Percentiles rank a stretch among this genome's conserved stretches.
Evolutionary conservation across 2,113 vertebrate species (phyloP).

Genomic region (Proterorhinus semilunaris): DNA sequence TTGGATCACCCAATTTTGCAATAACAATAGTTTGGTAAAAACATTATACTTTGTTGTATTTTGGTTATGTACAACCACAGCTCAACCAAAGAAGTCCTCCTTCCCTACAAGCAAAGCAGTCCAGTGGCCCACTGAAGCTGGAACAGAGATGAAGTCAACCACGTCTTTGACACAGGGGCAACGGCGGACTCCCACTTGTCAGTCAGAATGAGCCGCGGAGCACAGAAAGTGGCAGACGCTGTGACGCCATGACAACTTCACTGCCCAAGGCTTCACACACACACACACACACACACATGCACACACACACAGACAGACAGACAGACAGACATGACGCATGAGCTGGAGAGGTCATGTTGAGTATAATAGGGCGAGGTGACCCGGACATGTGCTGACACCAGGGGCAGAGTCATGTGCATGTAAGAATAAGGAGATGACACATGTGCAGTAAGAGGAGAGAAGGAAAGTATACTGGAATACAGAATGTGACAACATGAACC

Average conservation of each 20-base stretch:
- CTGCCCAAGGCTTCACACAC: slow-evolving; percentile 27
- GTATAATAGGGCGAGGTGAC: slow-evolving; percentile 12
- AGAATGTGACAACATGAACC: background rate
- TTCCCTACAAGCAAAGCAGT: background rate
- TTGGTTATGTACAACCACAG: background rate
- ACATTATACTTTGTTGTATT: too few species aligned
- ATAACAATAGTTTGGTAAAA: too few species aligned
- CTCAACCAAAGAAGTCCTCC: background rate
- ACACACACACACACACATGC: slow-evolving; percentile 29
- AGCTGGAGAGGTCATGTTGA: slow-evolving; percentile 16
- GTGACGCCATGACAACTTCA: slow-evolving; percentile 27
- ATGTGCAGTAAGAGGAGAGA: slow-evolving; percentile 1
- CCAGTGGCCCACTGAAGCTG: background rate
- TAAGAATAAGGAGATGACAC: slow-evolving; percentile 18
- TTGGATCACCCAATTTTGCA: too few species aligned
- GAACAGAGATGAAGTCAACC: slow-evolving; percentile 8
- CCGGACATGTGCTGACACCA: slow-evolving; percentile 12
- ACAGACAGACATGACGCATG: slow-evolving; percentile 29
- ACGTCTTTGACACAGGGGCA: slow-evolving; percentile 6
- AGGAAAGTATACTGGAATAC: slow-evolving; percentile 2
- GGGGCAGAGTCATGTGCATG: slow-evolving; percentile 4
- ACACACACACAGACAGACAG: slow-evolving; percentile 26
- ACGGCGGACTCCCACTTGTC: slow-evolving; percentile 9
- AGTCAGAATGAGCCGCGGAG: slow-evolving; percentile 23
- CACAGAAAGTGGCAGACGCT: background rate